Conservation (phyloP, 2,888 invertebrate species). For the Cosmia pyralina region DNA sequence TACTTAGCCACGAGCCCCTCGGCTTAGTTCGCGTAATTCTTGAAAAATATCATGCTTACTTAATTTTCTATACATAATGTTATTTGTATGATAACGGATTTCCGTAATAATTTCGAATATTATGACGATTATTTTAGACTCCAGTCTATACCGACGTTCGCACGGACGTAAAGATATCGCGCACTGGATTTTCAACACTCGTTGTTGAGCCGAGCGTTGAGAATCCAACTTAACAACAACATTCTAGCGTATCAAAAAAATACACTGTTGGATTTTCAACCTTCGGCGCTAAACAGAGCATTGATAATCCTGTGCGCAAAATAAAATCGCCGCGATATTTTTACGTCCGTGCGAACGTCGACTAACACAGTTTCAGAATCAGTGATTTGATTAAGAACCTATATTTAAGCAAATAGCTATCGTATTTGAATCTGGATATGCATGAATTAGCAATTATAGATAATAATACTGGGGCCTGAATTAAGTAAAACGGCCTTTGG, state of each 20-base stretch:
- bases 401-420: slow-evolving; percentile 20
- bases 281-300: too few relatives aligned
- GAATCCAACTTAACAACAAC: too few relatives aligned
- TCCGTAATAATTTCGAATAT: background rate
- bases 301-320: too few relatives aligned
- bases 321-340: too few relatives aligned
- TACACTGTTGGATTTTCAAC: too few relatives aligned
- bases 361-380: slow-evolving; percentile 20
- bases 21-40: background rate
- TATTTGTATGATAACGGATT: background rate
- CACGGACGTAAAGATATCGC: too few relatives aligned
- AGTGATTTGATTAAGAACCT: slow-evolving; percentile 15
- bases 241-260: too few relatives aligned
- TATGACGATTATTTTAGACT: background rate
- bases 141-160: too few relatives aligned
- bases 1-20: too few relatives aligned
- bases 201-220: too few relatives aligned
- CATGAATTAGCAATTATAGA: slow-evolving; percentile 42
- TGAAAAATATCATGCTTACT: background rate
- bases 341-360: too few relatives aligned
- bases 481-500: slow-evolving; percentile 23
- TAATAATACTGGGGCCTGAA: slow-evolving; percentile 27
- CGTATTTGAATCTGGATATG: slow-evolving; percentile 9
- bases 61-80: background rate
- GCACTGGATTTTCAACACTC: too few relatives aligned